Base-by-base conservation (phyloP, 2,888 invertebrate genomes). In the Brachyopa scutellaris region DNA sequence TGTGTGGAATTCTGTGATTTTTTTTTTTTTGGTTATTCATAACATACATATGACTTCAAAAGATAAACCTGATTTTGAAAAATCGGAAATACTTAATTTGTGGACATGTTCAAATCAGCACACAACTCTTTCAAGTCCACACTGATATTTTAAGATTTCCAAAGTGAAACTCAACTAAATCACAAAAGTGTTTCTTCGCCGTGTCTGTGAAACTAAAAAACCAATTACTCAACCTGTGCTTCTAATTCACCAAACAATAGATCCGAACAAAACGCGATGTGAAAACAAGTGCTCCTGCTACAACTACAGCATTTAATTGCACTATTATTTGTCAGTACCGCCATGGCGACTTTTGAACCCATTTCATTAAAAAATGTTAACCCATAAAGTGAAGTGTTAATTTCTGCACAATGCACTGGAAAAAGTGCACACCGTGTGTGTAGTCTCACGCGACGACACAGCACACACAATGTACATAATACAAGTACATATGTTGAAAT, bases 361-460 rank as follows among this genome's bases (percentile, higher is more conserved):
- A 42, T 70, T 82, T 59, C 23, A 70, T 76, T 82, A 64, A 82
- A 73, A 26, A 55, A 38, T 49, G 36, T 82, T 82, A 82, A 82
- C 80, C 80, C 76, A 70, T 40, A 57, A 69, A 76, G 64, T 64
- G 62, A 64, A 76, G 80, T 82, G 80, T 82, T 76, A 82, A 82
- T 70, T 76, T 82, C 76, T 82, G 80, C 80, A 82, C 59, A 70
- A 47, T 74, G 59, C 40, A 55, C 51, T 53, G 15, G 38, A 57
- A 33, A 40, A 53, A 66, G 29, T 61, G 59, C 66, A 73, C 42
- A 66, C 5, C 8, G 15, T 21, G 6, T 29, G 19, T 42, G 4
- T 9, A 33, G 67, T 79, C 79, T 55, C 79, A 79, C 74, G 74
- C 67, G 79, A 57, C 53, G 79, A 26, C 21, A 15, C 64, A 7